phyloP scores from a whole-genome alignment of 64 coral and sea anemone genomes.

The Montipora sp. region DNA sequence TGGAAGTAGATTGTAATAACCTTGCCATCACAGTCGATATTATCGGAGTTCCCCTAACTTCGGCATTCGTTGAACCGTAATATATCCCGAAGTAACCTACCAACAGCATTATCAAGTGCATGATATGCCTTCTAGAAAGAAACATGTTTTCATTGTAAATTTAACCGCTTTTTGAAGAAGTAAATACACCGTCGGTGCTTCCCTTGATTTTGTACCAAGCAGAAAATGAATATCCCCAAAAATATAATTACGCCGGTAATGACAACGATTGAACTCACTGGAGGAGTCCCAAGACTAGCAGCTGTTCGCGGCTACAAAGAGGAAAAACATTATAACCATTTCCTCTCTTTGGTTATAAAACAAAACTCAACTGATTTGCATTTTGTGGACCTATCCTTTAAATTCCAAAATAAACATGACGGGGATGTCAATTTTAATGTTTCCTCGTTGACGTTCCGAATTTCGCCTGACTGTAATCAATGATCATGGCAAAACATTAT shows the following conservation, averaged over 20 bases:
- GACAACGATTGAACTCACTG: background rate
- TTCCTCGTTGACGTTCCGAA: background rate
- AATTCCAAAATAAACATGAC: slow-evolving; percentile 28
- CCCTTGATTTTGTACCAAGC: background rate
- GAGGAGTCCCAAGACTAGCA: background rate
- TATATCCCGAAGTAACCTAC: background rate
- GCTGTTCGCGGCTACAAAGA: background rate
- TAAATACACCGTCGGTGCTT: background rate
- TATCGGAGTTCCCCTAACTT: slow-evolving; percentile 5
- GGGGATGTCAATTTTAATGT: background rate
- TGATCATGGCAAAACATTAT: background rate
- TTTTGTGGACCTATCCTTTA: background rate
- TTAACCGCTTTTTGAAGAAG: no score
- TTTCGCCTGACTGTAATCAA: background rate
- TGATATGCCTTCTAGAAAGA: background rate
- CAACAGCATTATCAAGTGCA: background rate
- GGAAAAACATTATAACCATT: background rate
- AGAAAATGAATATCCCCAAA: background rate
- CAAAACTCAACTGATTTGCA: slow-evolving; percentile 18
- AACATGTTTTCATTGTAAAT: background rate
- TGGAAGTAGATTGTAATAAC: background rate
- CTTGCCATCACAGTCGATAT: background rate
- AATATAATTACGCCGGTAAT: background rate
- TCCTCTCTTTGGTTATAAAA: background rate
- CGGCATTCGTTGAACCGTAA: background rate